Evolutionary conservation across 2,888 invertebrate genomes (phyloP).

Genomic region (Dorcus hopei): DNA sequence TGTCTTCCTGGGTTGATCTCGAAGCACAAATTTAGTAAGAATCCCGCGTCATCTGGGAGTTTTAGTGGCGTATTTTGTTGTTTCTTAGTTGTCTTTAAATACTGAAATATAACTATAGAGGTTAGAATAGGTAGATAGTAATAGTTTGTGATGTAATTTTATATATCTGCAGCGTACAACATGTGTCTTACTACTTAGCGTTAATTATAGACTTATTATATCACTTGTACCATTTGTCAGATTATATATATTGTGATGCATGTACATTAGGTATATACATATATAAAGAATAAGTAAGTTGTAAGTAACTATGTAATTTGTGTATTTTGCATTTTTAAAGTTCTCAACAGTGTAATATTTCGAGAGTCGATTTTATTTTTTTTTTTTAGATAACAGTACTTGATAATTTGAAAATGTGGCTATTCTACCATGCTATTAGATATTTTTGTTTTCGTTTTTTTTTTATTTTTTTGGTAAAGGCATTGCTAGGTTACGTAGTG

Average conservation of each 20-base stretch:
- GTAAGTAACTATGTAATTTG: conserved; percentile 25
- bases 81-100: conserved; percentile 13
- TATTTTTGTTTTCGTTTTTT: conserved; percentile 9
- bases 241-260: conserved; percentile 28
- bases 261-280: conserved; percentile 29
- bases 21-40: conserved; percentile 40
- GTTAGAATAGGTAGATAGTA: conserved; percentile 16
- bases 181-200: conserved; percentile 47
- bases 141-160: conserved; percentile 25
- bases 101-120: conserved; percentile 4
- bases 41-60: conserved; percentile 23
- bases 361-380: conserved; percentile 8
- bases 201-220: conserved; percentile 31
- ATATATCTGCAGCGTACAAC: conserved; percentile 35
- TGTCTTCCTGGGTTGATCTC: conserved; percentile 50
- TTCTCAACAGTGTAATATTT: conserved; percentile 22
- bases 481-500: conserved; percentile 21
- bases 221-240: conserved; percentile 14
- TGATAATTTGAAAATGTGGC: conserved; percentile 2
- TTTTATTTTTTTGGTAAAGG: conserved; percentile 15
- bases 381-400: not conserved
- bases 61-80: conserved; percentile 12
- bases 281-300: conserved; percentile 22
- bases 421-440: conserved; percentile 15
- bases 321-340: conserved; percentile 29